Conservation (phyloP, 1,140 invertebrate species). For the Trissolcus basalis region DNA sequence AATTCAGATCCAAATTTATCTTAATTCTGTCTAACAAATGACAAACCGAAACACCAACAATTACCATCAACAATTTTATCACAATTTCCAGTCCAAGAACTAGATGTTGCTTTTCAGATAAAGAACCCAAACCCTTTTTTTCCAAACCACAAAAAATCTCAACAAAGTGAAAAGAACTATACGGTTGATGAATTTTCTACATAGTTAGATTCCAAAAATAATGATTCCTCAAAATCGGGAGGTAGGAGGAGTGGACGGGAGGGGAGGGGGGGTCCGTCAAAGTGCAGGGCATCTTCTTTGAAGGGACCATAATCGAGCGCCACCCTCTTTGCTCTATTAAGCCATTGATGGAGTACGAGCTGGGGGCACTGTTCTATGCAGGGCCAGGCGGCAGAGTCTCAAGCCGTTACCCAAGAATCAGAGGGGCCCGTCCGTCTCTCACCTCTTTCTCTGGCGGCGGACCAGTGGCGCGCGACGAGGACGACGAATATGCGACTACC, state of each 20-base stretch:
- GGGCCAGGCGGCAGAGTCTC: slow-evolving; percentile 38
- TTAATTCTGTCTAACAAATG: no score
- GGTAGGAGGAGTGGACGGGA: no score
- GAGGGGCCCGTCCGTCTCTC: slow-evolving; percentile 30
- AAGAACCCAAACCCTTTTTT: no score
- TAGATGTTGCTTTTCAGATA: no score
- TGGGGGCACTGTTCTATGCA: slow-evolving; percentile 22
- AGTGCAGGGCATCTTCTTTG: slow-evolving; percentile 55
- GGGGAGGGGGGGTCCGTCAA: slow-evolving; percentile 48
- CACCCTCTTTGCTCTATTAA: slow-evolving; percentile 55
- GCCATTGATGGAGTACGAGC: slow-evolving; percentile 40
- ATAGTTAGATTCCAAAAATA: slow-evolving; percentile 1
- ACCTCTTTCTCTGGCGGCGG: slow-evolving; percentile 56
- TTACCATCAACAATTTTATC: no score
- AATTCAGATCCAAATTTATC: neutral
- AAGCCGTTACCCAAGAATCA: slow-evolving; percentile 63
- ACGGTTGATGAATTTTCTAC: no score
- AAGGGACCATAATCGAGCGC: slow-evolving; percentile 42
- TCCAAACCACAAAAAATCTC: no score
- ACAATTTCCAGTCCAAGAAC: no score
- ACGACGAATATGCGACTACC: slow-evolving; percentile 45
- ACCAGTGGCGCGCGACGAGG: slow-evolving; percentile 18
- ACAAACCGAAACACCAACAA: no score
- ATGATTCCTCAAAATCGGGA: no score
- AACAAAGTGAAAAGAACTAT: no score